Evolutionary conservation across 2,113 vertebrate species (phyloP).

Genomic region (Lophius piscatorius): DNA sequence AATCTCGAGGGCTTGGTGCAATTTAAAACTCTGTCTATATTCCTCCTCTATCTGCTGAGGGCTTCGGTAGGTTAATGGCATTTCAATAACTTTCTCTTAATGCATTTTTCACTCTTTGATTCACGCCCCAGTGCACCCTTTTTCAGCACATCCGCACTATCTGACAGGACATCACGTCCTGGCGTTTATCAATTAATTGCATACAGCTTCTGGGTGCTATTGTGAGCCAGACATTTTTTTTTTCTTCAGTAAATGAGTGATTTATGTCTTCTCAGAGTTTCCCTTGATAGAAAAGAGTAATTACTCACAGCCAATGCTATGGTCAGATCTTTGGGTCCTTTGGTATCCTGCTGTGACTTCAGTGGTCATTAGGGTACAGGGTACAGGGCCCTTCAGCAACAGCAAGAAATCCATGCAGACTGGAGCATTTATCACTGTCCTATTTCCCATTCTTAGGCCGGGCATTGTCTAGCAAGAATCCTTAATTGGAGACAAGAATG

Average conservation of each 20-base stretch:
- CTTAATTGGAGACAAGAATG: no score
- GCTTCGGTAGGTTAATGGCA: slow-evolving; percentile 79
- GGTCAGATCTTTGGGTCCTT: slow-evolving; percentile 50
- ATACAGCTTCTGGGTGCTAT: slow-evolving; percentile 70
- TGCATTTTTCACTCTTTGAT: slow-evolving; percentile 74
- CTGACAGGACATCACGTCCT: slow-evolving; percentile 74
- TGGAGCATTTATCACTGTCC: background rate
- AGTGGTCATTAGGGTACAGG: slow-evolving; percentile 9
- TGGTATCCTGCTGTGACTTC: slow-evolving; percentile 39
- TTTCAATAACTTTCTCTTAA: slow-evolving; percentile 77
- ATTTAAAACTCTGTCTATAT: slow-evolving; percentile 74
- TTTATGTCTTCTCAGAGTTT: slow-evolving; percentile 61
- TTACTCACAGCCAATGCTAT: slow-evolving; percentile 63
- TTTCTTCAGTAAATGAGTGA: slow-evolving; percentile 64
- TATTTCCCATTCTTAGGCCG: background rate
- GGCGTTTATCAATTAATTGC: slow-evolving; percentile 82
- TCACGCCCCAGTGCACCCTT: slow-evolving; percentile 70
- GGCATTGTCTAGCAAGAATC: background rate
- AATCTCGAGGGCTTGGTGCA: slow-evolving; percentile 72
- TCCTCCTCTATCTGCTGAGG: slow-evolving; percentile 73
- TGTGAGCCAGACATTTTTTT: slow-evolving; percentile 61
- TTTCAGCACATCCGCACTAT: slow-evolving; percentile 68
- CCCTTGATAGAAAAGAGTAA: slow-evolving; percentile 59
- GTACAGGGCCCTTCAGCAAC: background rate
- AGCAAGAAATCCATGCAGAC: background rate